Evolutionary conservation across 2,888 invertebrate genomes (phyloP).

Genomic region (Dolichomitus sp.): DNA sequence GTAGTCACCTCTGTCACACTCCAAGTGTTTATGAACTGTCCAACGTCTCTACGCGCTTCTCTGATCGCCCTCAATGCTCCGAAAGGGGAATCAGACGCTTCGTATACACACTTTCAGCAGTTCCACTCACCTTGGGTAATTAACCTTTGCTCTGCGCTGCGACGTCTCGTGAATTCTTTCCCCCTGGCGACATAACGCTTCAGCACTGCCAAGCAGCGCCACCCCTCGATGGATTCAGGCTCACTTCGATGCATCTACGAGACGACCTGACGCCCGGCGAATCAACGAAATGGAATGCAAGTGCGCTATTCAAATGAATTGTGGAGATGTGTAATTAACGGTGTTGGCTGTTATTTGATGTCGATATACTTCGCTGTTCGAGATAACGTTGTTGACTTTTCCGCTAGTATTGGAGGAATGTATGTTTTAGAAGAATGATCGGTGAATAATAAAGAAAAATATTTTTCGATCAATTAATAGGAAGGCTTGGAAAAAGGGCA

Average conservation of each 20-base stretch:
- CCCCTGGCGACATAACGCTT: not conserved
- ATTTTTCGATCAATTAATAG: no score
- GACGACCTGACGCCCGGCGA: not conserved
- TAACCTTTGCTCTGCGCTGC: slow-evolving; percentile 71
- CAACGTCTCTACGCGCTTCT: slow-evolving; percentile 35
- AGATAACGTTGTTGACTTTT: not conserved
- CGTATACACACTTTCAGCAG: slow-evolving; percentile 66
- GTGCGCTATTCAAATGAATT: not conserved
- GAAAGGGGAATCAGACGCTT: slow-evolving; percentile 47
- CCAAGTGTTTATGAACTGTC: slow-evolving; percentile 69
- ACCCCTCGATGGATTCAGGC: not conserved
- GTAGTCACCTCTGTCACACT: slow-evolving; percentile 75
- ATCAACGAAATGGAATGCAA: slow-evolving; percentile 28
- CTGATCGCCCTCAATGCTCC: slow-evolving; percentile 78
- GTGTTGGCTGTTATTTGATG: slow-evolving; percentile 6
- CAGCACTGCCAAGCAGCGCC: not conserved
- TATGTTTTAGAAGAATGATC: not conserved
- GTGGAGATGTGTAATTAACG: not conserved
- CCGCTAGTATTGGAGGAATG: not conserved
- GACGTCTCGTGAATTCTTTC: not conserved
- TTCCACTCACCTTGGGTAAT: slow-evolving; percentile 81
- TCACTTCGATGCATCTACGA: slow-evolving; percentile 22
- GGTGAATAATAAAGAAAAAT: not conserved
- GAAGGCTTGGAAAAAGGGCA: no score
- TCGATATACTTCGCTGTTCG: not conserved